Base-by-base conservation (phyloP, 2,888 invertebrate species). In the Mechanitis messenoides region DNA sequence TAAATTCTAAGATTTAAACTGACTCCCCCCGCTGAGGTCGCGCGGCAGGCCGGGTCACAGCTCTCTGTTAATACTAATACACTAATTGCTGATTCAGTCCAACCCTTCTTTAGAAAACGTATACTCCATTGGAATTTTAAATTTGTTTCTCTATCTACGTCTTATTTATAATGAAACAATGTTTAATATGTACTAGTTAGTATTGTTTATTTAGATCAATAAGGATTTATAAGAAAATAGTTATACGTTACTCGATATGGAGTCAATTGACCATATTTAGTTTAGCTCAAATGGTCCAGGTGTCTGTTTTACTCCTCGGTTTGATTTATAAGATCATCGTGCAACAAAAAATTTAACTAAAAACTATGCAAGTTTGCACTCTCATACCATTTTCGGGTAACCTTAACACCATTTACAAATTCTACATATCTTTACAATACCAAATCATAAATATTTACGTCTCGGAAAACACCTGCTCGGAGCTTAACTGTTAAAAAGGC, bases 21-120 rank as follows among this genome's bases (percentile, higher is more conserved):
- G 63, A 64, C 61, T 58, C 58, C 53, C 56, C 57, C 33, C 74
- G 70, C 70, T 9, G 31, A 50, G 73, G 69, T 69, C 71, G 68
- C 68, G 60, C 54, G 70, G 69, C 56, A 71, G 60, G 78, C 74
- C 77, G 80, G 75, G 72, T 61, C 63, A 57, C 55, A 56, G 59
- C 42, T 56, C 50, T 31, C 50, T 31, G 50, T 50, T 55, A 45
- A 85, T 85, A 80, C 79, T 80, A 84, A 85, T 83, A 76, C 79
- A 70, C 83, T 85, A 84, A 85, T 86, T 85, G 84, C 80, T 77
- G 78, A 87, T 85, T 85, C 85, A 83, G 76, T 67, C 66, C 78
- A 77, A 79, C 79, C 79, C 70, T 73, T 74, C 77, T 77, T 77
- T 82, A 83, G 81, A 83, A 83, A 84, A 80, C 80, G 65, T 60